Evolutionary conservation across 2,113 vertebrate species (phyloP), one percentile per base, ranked within the genome.

Genomic region (Ptychochromis oligacanthus): DNA sequence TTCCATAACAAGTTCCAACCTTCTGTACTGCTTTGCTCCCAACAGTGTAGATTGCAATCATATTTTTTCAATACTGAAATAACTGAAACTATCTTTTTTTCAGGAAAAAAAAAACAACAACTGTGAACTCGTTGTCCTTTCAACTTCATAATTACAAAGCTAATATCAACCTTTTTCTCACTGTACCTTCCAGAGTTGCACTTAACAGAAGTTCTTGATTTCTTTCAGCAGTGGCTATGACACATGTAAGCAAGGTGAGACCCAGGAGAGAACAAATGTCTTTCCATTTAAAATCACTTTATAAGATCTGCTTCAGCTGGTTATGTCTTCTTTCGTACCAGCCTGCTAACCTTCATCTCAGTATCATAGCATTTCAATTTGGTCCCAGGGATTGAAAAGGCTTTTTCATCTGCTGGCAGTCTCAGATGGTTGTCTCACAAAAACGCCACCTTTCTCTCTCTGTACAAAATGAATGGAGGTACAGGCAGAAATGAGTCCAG

Each of bases 321-420:
- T 81, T 72, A 85, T 76, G 52, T 88, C 77, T 60, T 84, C 80
- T 85, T 43, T 14, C 5, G 7, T 80, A 82, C 78, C 80, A 55
- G 76, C 61, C 15, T 78, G 36, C 83, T 89, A 83, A 87, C 61
- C 83, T 85, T 88, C 74, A 90, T 88, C 84, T 88, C 82, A 70
- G 81, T 81, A 81, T 90, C 81, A 80, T 83, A 89, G 79, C 49
- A 4, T 85, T 92, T 93, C 85, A 81, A 90, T 91, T 89, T 79
- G 31, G 85, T 83, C 34, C 55, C 2, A 49, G 36, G 74, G 75
- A 91, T 89, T 89, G 87, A 88, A 93, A 89, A 86, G 2, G 36
- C 15, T 79, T 92, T 89, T 88, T 92, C 74, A 88, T 91, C 74
- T 80, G 75, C 81, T 74, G 61, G 70, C 61, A 40, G 70, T 64